Evolutionary conservation across 2,797 vertebrate genomes (phyloP).

Genomic region (Tenualosa ilisha): DNA sequence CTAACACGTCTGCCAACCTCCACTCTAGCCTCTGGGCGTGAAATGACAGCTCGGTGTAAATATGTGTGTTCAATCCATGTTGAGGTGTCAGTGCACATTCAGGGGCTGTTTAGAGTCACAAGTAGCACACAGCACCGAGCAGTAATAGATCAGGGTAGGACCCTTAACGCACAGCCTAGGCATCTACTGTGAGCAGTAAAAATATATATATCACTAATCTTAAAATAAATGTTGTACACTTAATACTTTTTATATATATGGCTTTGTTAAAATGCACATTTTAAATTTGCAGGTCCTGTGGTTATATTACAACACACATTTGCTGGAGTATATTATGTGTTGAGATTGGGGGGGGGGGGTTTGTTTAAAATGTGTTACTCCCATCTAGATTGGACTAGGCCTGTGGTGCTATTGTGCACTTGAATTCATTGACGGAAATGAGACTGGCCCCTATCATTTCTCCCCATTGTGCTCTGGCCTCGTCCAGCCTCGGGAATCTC

Average conservation of each 20-base stretch:
- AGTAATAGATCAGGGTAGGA: neutral
- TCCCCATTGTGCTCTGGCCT: constrained; percentile 16
- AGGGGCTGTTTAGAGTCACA: constrained; percentile 1
- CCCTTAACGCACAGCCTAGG: neutral
- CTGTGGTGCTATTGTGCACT: constrained; percentile 24
- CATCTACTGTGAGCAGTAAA: neutral
- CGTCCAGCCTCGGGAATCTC: neutral
- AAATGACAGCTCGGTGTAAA: constrained; percentile 20
- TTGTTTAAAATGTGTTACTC: neutral
- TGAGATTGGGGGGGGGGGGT: neutral
- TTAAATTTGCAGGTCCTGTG: neutral
- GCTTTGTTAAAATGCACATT: neutral
- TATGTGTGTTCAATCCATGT: constrained; percentile 27
- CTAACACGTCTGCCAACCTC: constrained; percentile 9
- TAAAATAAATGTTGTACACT: neutral
- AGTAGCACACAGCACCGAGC: neutral
- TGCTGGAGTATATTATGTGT: neutral
- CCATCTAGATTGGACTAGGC: constrained; percentile 5
- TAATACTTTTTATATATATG: neutral
- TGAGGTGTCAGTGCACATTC: constrained; percentile 18
- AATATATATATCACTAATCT: neutral
- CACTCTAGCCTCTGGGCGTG: neutral
- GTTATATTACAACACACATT: neutral
- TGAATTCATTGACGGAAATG: constrained; percentile 22
- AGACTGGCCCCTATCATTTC: neutral